Percentiles rank a stretch among this genome's conserved stretches.
phyloP scores from a whole-genome alignment of 2,113 vertebrate species.

The Vulpes vulpes region DNA sequence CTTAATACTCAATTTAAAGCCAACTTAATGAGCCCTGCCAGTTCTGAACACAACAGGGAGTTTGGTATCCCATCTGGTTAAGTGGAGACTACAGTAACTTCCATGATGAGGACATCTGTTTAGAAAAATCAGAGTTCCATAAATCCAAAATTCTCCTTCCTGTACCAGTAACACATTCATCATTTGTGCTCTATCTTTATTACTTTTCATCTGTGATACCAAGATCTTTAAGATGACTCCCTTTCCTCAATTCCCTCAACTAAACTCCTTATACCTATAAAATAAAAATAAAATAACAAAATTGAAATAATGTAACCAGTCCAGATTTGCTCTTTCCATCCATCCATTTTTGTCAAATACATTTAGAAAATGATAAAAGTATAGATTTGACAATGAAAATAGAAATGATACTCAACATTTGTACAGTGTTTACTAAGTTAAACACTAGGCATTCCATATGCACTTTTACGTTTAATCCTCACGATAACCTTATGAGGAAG shows the following conservation, averaged over 20 bases:
- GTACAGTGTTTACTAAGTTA: background rate
- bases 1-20: slow-evolving; percentile 85
- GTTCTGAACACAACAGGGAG: slow-evolving; percentile 82
- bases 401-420: background rate
- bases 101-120: slow-evolving; percentile 82
- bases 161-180: background rate
- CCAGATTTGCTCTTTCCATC: background rate
- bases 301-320: background rate
- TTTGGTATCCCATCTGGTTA: slow-evolving; percentile 84
- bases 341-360: background rate
- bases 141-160: slow-evolving; percentile 64
- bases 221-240: background rate
- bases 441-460: background rate
- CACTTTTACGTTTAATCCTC: background rate
- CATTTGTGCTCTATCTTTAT: background rate
- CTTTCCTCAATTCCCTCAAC: background rate
- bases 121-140: slow-evolving; percentile 75
- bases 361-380: background rate
- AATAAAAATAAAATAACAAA: slow-evolving; percentile 8
- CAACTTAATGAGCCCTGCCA: slow-evolving; percentile 84
- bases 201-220: background rate
- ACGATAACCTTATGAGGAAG: background rate
- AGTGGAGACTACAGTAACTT: slow-evolving; percentile 82
- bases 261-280: background rate
- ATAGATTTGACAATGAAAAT: background rate